Conservation (phyloP, 1,140 invertebrate species). For the Sminthurinus signatus region DNA sequence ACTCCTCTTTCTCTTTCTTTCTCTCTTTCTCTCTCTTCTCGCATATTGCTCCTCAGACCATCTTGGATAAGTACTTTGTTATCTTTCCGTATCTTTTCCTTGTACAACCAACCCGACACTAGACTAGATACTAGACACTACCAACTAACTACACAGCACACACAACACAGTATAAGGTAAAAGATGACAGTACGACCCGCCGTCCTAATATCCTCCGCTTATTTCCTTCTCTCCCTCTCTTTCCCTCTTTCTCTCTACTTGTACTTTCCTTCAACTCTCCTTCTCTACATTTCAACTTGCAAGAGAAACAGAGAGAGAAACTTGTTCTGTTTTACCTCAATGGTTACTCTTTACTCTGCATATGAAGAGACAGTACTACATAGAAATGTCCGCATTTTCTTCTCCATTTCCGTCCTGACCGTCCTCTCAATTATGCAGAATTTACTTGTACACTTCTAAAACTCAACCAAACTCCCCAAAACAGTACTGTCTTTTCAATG, state of each 20-base stretch:
- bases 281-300: constrained; percentile 21
- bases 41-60: constrained; percentile 14
- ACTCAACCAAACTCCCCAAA: background rate
- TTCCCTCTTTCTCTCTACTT: background rate
- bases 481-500: background rate
- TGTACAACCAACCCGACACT: background rate
- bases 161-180: too few relatives aligned
- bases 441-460: background rate
- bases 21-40: constrained; percentile 17
- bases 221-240: constrained; percentile 12
- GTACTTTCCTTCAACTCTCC: constrained; percentile 10
- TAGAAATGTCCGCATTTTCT: constrained; percentile 1
- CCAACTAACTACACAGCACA: background rate
- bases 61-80: constrained; percentile 37
- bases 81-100: constrained; percentile 27
- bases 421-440: constrained; percentile 1
- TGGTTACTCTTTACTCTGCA: too few relatives aligned
- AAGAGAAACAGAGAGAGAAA: too few relatives aligned
- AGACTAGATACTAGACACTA: background rate
- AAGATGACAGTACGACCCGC: constrained; percentile 6
- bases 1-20: background rate
- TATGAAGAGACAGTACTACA: constrained; percentile 8
- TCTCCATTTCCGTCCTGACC: background rate
- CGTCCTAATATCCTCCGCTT: constrained; percentile 10
- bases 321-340: background rate